Evolutionary conservation across 2,797 vertebrate species (phyloP).

Genomic region (Tinamus major): DNA sequence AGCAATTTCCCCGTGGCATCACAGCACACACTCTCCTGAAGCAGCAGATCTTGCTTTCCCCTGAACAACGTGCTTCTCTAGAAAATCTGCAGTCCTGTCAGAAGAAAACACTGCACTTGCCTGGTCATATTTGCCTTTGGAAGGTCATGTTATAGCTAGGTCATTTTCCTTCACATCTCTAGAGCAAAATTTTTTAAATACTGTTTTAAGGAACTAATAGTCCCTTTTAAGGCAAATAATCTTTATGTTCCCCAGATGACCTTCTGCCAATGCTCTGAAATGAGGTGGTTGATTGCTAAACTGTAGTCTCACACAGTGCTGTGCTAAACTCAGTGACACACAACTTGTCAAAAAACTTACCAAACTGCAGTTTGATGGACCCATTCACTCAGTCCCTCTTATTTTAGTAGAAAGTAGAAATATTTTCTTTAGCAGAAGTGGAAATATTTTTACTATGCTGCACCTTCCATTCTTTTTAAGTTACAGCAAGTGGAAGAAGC

Average conservation of each 20-base stretch:
- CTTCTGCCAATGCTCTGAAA: background rate
- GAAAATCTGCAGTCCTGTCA: background rate
- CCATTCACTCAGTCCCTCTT: background rate
- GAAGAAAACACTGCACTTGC: background rate
- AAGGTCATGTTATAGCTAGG: background rate
- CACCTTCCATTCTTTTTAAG: background rate
- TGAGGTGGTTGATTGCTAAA: rapidly evolving
- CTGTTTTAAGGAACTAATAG: background rate
- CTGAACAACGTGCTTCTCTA: background rate
- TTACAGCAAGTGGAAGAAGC: background rate
- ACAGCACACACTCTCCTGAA: background rate
- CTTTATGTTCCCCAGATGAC: background rate
- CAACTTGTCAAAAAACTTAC: background rate
- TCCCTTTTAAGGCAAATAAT: background rate
- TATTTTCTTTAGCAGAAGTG: no score
- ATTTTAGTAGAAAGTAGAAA: no score
- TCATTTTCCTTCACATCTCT: background rate
- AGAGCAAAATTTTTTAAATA: background rate
- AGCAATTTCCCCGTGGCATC: background rate
- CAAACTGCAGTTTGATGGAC: background rate
- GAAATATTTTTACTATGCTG: background rate
- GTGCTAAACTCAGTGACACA: background rate
- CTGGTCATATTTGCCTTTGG: background rate
- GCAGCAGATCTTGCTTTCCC: background rate
- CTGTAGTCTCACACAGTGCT: background rate